Base-by-base conservation (phyloP, 2,113 vertebrate genomes). In the Athene noctua region DNA sequence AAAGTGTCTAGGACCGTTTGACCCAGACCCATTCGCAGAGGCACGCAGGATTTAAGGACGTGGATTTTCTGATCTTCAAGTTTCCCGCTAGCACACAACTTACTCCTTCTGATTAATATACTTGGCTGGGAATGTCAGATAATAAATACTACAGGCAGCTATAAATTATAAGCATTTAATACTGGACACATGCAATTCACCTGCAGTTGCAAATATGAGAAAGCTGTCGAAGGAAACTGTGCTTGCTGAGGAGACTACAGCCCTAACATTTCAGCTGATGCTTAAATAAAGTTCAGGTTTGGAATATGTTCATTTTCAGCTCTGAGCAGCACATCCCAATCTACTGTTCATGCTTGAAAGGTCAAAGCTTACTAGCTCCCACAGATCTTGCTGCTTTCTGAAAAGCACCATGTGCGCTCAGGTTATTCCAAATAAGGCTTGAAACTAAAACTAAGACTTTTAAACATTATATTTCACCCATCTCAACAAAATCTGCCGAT, bases 21-120 rank as follows among this genome's bases (percentile, higher is more conserved):
- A 87, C 54, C 62, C 75, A 62, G 70, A 88, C 36, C 27, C 25
- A 16, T 10, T 21, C 16, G 5, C 44, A 68, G 55, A 32, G 23
- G 27, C 8, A 27, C 3, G 26, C 10, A 15, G 42, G 25, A 36
- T 21, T 59, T n/a, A 51, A 73, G 34, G 49, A 44, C 0, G 0
- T 13, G 57, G 47, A 81, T 58, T 38, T 81, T 90, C 74, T 88
- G 27, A 82, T 62, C 74, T 57, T 44, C 51, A 44, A 3, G 36
- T 44, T 83, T 59, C 90, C 86, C 80, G 58, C 80, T 10, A 54
- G n/a, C 40, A 32, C 9, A 66, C 25, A 65, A 9, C 27, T 78
- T 26, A 26, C 9, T 66, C 11, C 42, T 80, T 47, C 59, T 34
- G 36, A 47, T 58, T 70, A 46, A 67, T 11, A 10, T 5, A 78